phyloP scores from a whole-genome alignment of 2,113 vertebrate species.

The Crocuta crocuta region DNA sequence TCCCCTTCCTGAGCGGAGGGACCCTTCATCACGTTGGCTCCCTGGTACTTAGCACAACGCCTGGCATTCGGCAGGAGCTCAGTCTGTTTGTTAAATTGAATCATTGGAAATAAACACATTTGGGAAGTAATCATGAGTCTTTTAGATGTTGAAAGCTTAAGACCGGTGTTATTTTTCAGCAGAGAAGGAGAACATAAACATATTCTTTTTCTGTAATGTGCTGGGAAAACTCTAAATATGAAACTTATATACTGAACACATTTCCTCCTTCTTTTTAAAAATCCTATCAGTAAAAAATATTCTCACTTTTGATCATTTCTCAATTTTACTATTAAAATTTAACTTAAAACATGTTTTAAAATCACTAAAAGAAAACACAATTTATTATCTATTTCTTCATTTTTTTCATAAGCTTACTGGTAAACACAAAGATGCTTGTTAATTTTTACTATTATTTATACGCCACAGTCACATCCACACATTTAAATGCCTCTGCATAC shows the following conservation, averaged over 20 bases:
- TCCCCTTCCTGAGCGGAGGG: not conserved
- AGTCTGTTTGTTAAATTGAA: constrained; percentile 47
- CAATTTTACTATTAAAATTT: constrained; percentile 51
- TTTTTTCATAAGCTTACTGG: not conserved
- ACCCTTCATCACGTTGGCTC: not conserved
- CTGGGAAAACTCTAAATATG: not conserved
- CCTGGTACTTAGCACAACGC: not conserved
- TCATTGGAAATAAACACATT: constrained; percentile 55
- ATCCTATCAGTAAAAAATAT: constrained; percentile 19
- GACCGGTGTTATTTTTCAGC: constrained; percentile 49
- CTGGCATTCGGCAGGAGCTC: not conserved
- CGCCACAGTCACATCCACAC: not conserved
- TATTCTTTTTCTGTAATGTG: not conserved
- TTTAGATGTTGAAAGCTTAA: constrained; percentile 57
- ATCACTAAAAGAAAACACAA: constrained; percentile 30
- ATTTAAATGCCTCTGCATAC: not conserved
- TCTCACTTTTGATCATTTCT: constrained; percentile 4
- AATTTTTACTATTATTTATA: not conserved
- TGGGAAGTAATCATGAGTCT: constrained; percentile 25
- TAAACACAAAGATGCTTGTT: not conserved
- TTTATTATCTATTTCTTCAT: not conserved
- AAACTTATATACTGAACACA: not conserved
- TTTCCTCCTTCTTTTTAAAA: constrained; percentile 46
- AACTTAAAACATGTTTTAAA: constrained; percentile 35
- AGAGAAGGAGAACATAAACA: constrained; percentile 20